Evolutionary conservation across 1,140 invertebrate species (phyloP), one percentile per base, ranked within the genome.

Genomic region (Aphaenogaster rudis): DNA sequence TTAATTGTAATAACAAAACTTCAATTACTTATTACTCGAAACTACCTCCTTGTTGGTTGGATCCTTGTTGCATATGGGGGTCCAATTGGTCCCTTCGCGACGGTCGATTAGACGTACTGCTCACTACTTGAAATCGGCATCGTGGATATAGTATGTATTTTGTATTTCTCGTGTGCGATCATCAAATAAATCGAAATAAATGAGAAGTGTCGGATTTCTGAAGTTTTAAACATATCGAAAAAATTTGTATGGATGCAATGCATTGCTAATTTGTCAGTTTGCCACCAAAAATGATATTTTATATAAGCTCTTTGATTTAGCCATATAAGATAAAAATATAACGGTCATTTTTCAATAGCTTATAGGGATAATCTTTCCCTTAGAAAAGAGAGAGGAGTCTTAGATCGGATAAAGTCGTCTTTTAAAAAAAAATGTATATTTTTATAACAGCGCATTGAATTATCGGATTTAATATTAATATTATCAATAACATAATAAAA

Each of bases 51-150:
- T n/a, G n/a, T n/a, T n/a, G n/a, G n/a, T n/a, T n/a, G n/a, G n/a
- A n/a, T n/a, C n/a, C n/a, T n/a, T n/a, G n/a, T n/a, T n/a, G n/a
- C n/a, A n/a, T n/a, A n/a, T n/a, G n/a, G n/a, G n/a, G n/a, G n/a
- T n/a, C n/a, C n/a, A n/a, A 28, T 28, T 28, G 42, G 54, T 61
- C 17, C 28, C n/a, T 36, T 3, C 7, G 5, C 17, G 13, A 69
- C 17, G 69, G 42, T 76, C 54, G 54, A 82, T 39, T 45, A 84
- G 5, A 61, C 57, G 54, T 76, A 76, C 13, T n/a, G 33, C 45
- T 84, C 48, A 63, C 42, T 63, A 84, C 80, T 84, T 50, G 39
- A 81, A 59, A 39, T 45, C 13, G 39, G 1, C 21, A 6, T n/a
- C 17, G 7, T 15, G 3, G 11, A 4, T 9, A 36, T 11, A 71